Percentiles rank a stretch among this genome's conserved stretches.
Conservation (phyloP, 2,113 vertebrate species). For the Varanus komodoensis region DNA sequence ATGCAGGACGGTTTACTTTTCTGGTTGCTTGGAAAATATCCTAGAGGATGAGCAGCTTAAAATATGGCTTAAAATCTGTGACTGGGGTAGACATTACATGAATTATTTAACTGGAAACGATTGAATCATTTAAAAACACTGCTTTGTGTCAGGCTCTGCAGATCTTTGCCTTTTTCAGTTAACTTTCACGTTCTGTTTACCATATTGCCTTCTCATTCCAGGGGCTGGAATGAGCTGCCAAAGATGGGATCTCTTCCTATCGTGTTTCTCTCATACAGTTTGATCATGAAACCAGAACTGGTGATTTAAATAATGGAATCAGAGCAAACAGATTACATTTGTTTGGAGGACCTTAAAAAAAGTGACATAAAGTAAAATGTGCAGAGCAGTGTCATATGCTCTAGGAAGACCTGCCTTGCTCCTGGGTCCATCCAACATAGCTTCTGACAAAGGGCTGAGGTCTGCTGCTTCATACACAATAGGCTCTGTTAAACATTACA, state of each 20-base stretch:
- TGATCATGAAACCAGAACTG: background rate
- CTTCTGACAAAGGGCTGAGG: background rate
- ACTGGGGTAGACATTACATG: background rate
- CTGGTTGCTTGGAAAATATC: background rate
- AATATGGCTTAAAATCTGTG: background rate
- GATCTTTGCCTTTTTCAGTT: background rate
- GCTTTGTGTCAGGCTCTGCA: background rate
- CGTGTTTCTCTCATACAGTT: background rate
- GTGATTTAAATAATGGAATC: background rate
- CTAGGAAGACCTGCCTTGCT: too few relatives aligned
- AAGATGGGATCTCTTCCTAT: background rate
- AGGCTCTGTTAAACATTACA: background rate
- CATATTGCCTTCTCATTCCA: background rate
- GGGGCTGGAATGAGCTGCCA: background rate
- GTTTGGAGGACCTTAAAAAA: background rate
- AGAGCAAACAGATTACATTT: background rate
- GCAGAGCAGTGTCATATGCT: background rate
- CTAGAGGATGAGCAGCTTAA: background rate
- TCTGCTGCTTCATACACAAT: too few relatives aligned
- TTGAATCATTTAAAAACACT: background rate
- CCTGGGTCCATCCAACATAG: background rate
- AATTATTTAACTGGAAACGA: background rate
- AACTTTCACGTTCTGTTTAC: background rate
- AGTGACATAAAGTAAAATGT: background rate
- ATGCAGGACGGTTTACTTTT: background rate